Conservation (phyloP, 2,113 vertebrate genomes). For the Paramormyrops kingsleyae region DNA sequence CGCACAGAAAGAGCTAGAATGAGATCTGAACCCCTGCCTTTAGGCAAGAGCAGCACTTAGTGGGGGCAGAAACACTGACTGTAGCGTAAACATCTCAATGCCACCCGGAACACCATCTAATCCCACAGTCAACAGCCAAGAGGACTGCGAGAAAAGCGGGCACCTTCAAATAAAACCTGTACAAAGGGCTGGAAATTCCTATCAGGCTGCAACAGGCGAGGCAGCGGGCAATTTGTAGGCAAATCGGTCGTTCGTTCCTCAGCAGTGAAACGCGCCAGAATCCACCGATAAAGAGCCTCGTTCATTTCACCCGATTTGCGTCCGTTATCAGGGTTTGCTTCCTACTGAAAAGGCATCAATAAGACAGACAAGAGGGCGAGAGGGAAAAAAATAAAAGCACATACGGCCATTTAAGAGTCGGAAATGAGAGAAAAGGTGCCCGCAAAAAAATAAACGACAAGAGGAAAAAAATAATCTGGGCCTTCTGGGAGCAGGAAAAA, state of each 20-base stretch:
- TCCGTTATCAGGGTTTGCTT: constrained; percentile 14
- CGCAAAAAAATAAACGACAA: background rate
- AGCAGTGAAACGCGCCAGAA: constrained; percentile 25
- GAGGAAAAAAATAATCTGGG: background rate
- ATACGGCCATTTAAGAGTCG: background rate
- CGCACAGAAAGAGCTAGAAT: background rate
- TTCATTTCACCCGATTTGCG: background rate
- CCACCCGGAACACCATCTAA: background rate
- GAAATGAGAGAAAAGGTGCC: background rate
- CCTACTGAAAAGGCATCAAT: constrained; percentile 13
- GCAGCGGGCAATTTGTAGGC: constrained; percentile 3
- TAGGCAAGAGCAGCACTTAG: background rate
- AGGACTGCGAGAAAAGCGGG: background rate
- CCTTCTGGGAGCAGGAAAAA: background rate
- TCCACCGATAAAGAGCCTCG: constrained; percentile 25
- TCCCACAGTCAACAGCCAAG: background rate
- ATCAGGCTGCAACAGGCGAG: constrained; percentile 5
- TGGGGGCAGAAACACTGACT: background rate
- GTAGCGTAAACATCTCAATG: background rate
- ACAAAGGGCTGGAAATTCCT: background rate
- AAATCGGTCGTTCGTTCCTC: background rate
- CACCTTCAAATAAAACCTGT: constrained; percentile 5
- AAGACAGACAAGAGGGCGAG: background rate
- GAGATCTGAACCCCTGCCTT: background rate
- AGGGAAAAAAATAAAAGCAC: background rate